phyloP scores from a whole-genome alignment of 2,113 vertebrate genomes.

The Myanophis thanlyinensis region DNA sequence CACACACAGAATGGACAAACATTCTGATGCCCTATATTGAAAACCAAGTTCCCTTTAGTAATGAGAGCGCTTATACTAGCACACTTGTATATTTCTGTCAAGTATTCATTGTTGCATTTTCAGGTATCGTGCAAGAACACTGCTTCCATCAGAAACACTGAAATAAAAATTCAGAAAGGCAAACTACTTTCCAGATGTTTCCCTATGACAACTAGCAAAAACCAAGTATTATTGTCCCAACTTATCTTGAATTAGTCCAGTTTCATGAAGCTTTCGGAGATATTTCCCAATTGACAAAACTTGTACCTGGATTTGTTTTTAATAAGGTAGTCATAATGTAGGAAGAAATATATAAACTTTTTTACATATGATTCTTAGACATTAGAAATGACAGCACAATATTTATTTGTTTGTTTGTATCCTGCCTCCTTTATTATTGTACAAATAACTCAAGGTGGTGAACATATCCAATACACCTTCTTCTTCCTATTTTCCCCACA shows the following conservation, averaged over 20 bases:
- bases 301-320: neutral
- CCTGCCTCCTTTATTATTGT: neutral
- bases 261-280: neutral
- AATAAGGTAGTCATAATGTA: neutral
- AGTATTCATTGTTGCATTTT: neutral
- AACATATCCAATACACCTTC: neutral
- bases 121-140: neutral
- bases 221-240: neutral
- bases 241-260: neutral
- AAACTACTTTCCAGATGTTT: neutral
- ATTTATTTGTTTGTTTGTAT: neutral
- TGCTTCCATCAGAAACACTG: neutral
- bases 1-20: neutral
- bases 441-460: neutral
- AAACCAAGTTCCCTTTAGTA: neutral
- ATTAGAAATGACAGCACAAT: neutral
- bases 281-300: neutral
- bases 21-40: neutral
- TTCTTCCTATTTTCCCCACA: neutral
- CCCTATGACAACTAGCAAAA: neutral
- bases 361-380: neutral
- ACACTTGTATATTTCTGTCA: neutral
- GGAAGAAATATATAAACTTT: neutral
- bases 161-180: neutral
- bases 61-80: neutral